Evolutionary conservation across 2,113 vertebrate genomes (phyloP).

Genomic region (Ranitomeya imitator): DNA sequence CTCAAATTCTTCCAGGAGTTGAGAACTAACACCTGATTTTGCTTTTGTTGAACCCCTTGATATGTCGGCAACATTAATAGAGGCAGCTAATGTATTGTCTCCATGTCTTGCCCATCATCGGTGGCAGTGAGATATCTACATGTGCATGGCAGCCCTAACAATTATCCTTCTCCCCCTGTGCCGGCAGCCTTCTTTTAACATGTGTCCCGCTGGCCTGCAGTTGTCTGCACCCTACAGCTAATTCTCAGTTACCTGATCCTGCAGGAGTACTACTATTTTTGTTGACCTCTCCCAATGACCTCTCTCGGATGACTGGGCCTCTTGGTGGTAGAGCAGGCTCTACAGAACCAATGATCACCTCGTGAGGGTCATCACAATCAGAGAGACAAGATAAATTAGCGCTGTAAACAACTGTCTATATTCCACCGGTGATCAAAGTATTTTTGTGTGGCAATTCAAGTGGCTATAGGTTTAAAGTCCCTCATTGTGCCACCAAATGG

Average conservation of each 20-base stretch:
- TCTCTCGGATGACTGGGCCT: not conserved
- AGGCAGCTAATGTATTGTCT: not conserved
- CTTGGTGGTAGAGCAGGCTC: not conserved
- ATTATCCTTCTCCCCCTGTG: not conserved
- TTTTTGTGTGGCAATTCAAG: not conserved
- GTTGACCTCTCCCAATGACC: not conserved
- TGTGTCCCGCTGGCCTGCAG: not conserved
- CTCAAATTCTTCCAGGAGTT: not conserved
- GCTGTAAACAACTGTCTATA: not conserved
- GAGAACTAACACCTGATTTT: not conserved
- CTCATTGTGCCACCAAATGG: too few relatives aligned
- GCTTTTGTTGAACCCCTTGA: too few relatives aligned
- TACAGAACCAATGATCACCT: not conserved
- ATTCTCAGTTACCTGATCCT: not conserved
- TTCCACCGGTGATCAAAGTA: not conserved
- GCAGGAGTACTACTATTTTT: slow-evolving; percentile 14
- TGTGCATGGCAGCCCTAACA: not conserved
- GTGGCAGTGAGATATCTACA: not conserved
- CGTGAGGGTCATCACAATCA: not conserved
- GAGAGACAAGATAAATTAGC: not conserved
- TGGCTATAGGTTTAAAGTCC: too few relatives aligned
- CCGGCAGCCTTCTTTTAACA: not conserved
- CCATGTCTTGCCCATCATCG: not conserved
- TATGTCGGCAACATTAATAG: not conserved
- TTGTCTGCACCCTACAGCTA: not conserved